phyloP scores from a whole-genome alignment of 30 jellyfish, hydroid and myxozoan genomes.

The Aurelia coerulea region DNA sequence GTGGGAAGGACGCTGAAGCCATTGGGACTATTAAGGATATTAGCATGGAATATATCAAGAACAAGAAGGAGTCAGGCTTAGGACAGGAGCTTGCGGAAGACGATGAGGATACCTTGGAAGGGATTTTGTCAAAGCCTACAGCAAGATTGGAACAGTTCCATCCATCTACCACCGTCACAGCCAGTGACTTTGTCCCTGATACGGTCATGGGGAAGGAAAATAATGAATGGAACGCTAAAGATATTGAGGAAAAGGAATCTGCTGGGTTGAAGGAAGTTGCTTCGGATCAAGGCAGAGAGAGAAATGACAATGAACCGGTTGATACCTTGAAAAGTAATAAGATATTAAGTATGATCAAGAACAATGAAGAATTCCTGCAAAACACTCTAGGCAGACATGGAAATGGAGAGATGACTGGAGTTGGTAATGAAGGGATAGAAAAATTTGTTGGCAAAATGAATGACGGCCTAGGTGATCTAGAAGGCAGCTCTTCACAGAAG shows the following conservation, averaged over 20 bases:
- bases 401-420: conserved; percentile 6
- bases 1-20: conserved; percentile 55
- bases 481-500: background rate
- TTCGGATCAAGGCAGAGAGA: conserved; percentile 8
- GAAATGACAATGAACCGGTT: conserved; percentile 20
- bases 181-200: conserved; percentile 49
- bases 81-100: conserved; percentile 60
- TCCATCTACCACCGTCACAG: conserved; percentile 37
- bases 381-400: conserved; percentile 15
- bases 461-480: background rate
- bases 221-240: conserved; percentile 61
- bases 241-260: conserved; percentile 19
- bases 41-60: conserved; percentile 12
- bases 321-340: conserved; percentile 43
- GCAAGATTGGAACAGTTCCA: conserved; percentile 56
- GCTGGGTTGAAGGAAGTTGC: background rate
- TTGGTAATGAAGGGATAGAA: conserved; percentile 6
- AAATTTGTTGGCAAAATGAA: conserved; percentile 15
- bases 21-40: conserved; percentile 54
- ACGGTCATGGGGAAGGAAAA: conserved; percentile 48
- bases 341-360: conserved; percentile 34
- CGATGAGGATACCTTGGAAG: conserved; percentile 67
- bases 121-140: conserved; percentile 55
- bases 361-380: conserved; percentile 29
- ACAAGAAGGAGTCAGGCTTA: conserved; percentile 18